Base-by-base conservation (phyloP, 2,888 invertebrate genomes). In the Sepioteuthis lessoniana region DNA sequence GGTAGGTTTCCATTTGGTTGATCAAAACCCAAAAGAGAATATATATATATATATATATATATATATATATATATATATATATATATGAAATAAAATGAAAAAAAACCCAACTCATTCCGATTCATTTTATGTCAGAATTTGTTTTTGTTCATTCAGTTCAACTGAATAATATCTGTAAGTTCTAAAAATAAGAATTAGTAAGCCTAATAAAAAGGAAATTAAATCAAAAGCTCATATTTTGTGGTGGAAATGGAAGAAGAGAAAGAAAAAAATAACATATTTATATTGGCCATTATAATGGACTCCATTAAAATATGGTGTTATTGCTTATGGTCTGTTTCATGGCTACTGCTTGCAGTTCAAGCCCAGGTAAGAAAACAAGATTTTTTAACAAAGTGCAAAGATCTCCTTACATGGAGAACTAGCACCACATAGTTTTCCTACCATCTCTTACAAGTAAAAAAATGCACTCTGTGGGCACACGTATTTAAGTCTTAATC, bases 61-160 rank as follows among this genome's bases (percentile, higher is more conserved):
- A n/a, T 35, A 16, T 35, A n/a, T 10, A 16, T 76, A 35, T n/a
- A 13, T n/a, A 76, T 16, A 76, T 60, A n/a, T 35, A 16, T 35
- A n/a, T 10, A 16, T 76, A 35, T n/a, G n/a, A 76, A 76, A 76
- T n/a, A 4, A 16, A 76, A 76, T 3, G 16, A 76, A n/a, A 76
- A 10, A 76, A 76, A 35, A 76, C 10, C n/a, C 7, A 31, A 31
- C 31, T 76, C n/a, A 76, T 76, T 76, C 16, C 7, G 76, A 35
- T 76, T 76, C 76, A 76, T 76, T 76, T 55, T 55, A 21, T 25
- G 25, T 21, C 55, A 5, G 55, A 55, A 25, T 55, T 76, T 76
- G 76, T n/a, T 76, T 76, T 76, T 76, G 76, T 76, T 76, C 76
- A 76, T 76, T 76, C n/a, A n/a, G n/a, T 76, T 76, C 76, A 76